phyloP scores from a whole-genome alignment of 2,888 invertebrate species.

The Andricus quercusramuli region DNA sequence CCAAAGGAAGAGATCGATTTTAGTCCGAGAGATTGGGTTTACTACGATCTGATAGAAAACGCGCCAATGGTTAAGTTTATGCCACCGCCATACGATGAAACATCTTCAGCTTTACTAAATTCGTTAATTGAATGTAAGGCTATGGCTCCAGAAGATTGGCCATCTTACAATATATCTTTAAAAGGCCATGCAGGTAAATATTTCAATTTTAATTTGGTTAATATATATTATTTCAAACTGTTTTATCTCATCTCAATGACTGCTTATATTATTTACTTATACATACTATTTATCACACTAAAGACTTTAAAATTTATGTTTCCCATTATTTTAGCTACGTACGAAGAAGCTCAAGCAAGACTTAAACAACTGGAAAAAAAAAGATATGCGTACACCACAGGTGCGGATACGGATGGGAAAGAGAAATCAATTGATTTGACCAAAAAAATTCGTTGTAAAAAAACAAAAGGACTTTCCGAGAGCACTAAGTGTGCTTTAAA shows the following conservation, averaged over 20 bases:
- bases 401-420: neutral
- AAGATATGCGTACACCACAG: neutral
- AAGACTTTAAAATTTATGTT: neutral
- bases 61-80: neutral
- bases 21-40: neutral
- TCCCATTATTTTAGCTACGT: neutral
- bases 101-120: neutral
- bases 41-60: neutral
- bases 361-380: too few species aligned
- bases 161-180: neutral
- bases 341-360: neutral
- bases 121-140: neutral
- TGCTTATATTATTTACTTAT: too few species aligned
- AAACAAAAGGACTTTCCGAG: neutral
- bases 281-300: neutral
- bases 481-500: too few species aligned
- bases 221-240: neutral
- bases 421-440: neutral
- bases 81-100: neutral
- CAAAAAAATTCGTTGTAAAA: neutral
- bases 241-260: neutral
- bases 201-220: neutral
- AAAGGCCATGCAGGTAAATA: neutral
- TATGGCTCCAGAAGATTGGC: neutral
- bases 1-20: too few species aligned